Evolutionary conservation across 2,113 vertebrate species (phyloP).

Genomic region (Sceloporus undulatus): DNA sequence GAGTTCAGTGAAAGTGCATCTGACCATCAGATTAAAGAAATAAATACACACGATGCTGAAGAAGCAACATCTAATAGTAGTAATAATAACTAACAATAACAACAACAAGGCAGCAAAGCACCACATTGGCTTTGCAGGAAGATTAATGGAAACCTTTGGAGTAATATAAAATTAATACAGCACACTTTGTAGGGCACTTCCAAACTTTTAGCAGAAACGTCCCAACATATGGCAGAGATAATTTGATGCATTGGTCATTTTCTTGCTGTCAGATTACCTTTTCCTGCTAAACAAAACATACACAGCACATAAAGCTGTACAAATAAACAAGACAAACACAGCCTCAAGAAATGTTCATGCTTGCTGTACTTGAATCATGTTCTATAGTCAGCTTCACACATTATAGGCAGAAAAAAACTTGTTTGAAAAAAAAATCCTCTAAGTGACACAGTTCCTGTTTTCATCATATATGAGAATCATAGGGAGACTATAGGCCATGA

Average conservation of each 20-base stretch:
- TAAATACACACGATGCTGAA: background rate
- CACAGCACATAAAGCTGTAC: background rate
- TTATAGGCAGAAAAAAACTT: too few relatives aligned
- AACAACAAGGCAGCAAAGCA: background rate
- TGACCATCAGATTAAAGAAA: background rate
- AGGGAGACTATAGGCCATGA: too few relatives aligned
- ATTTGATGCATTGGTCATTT: constrained; percentile 5
- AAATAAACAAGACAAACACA: background rate
- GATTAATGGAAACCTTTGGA: background rate
- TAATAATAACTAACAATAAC: background rate
- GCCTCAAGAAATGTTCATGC: background rate
- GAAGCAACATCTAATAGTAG: background rate
- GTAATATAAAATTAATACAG: background rate
- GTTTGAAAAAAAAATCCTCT: background rate
- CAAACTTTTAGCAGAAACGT: background rate
- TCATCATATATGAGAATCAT: background rate
- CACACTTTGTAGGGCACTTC: background rate
- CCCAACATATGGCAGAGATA: background rate
- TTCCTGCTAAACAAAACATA: background rate
- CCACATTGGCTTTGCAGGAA: background rate
- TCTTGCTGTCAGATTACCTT: background rate
- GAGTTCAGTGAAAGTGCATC: constrained; percentile 34
- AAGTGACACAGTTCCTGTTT: background rate
- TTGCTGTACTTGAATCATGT: background rate
- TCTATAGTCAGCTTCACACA: background rate